These are phyloP conservation scores for Sardina pilchardus DNA, from an alignment of 2,113 vertebrate species.

Conservation along the genomic window DNA sequence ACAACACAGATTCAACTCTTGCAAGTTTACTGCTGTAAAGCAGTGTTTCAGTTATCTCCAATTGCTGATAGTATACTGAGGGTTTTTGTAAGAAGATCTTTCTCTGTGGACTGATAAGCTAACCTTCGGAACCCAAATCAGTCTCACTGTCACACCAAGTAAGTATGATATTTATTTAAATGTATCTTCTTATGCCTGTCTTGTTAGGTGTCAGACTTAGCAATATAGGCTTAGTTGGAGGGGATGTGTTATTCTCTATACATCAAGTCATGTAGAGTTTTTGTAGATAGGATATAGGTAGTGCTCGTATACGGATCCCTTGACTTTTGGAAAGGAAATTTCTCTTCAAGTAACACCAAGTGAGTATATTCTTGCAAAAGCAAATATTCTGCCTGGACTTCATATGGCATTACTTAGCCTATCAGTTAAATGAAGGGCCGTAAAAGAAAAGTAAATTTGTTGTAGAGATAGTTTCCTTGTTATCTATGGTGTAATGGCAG, in stretches of 20 bases:
- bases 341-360: constrained; percentile 42
- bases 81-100: constrained; percentile 35
- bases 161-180: constrained; percentile 49
- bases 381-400: not conserved
- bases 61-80: not conserved
- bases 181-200: not conserved
- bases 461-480: not conserved
- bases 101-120: constrained; percentile 32
- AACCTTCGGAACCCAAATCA: constrained; percentile 31
- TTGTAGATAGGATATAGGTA: constrained; percentile 22
- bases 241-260: not conserved
- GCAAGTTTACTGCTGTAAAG: not conserved
- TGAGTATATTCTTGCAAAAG: constrained; percentile 34
- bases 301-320: constrained; percentile 30
- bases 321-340: constrained; percentile 50
- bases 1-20: not conserved
- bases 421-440: too few relatives aligned
- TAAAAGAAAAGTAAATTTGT: not conserved
- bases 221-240: not conserved
- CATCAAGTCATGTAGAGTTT: constrained; percentile 11
- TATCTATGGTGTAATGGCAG: not conserved
- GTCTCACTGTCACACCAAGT: constrained; percentile 1
- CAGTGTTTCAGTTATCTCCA: not conserved
- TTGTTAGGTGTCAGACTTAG: not conserved
- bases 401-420: not conserved